Conservation (phyloP, 2,797 vertebrate species). For the Streptopelia turtur region DNA sequence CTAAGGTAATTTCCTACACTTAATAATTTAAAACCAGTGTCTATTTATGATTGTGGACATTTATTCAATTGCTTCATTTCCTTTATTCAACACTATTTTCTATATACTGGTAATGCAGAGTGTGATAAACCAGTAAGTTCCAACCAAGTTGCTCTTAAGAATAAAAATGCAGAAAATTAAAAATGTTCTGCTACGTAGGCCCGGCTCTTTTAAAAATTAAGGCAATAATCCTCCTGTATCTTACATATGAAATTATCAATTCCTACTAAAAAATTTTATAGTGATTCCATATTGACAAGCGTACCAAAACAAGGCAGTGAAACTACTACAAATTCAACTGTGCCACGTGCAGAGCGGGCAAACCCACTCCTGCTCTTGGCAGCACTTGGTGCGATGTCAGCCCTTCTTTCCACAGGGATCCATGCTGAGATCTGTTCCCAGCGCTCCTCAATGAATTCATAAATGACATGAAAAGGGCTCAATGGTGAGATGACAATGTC, state of each 20-base stretch:
- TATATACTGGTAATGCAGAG: background rate
- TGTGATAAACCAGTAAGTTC: background rate
- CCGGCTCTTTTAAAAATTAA: background rate
- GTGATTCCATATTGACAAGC: background rate
- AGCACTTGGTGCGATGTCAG: background rate
- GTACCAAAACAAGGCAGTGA: background rate
- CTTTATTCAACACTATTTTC: background rate
- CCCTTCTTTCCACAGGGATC: background rate
- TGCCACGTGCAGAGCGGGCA: background rate
- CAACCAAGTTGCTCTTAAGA: background rate
- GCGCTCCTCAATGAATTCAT: background rate
- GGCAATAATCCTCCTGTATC: accelerated
- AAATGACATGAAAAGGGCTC: slow-evolving; percentile 39
- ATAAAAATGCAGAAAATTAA: background rate
- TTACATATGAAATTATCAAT: background rate
- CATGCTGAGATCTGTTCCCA: slow-evolving; percentile 51
- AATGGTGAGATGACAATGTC: slow-evolving; percentile 16
- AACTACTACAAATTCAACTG: background rate
- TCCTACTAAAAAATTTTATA: background rate
- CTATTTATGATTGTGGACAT: background rate
- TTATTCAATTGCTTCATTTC: background rate
- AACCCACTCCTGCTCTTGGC: background rate
- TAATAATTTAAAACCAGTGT: background rate
- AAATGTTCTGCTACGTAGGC: background rate
- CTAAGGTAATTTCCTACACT: background rate